A percentile compares a stretch with the other conserved stretches of the same genome.
Conservation (phyloP, 2,797 vertebrate genomes). For the Labroides dimidiatus region DNA sequence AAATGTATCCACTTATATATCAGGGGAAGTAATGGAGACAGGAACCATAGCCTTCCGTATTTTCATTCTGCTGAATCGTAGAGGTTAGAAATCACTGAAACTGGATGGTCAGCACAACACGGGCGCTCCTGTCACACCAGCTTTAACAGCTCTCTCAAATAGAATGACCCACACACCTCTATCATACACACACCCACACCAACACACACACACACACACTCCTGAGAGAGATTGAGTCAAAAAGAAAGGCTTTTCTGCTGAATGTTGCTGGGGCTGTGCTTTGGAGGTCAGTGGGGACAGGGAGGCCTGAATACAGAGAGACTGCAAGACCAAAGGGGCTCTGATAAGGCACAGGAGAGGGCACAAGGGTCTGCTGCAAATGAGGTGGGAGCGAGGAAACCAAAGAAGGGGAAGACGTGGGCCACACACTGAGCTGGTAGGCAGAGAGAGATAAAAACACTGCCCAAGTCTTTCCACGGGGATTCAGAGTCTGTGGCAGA, state of each 20-base stretch:
- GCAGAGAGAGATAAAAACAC: constrained; percentile 51
- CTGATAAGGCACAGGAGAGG: constrained; percentile 69
- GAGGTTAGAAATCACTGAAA: constrained; percentile 74
- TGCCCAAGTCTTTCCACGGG: constrained; percentile 30
- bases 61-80: constrained; percentile 73
- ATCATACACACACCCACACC: constrained; percentile 35
- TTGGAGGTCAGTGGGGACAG: constrained; percentile 62
- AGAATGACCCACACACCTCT: constrained; percentile 64
- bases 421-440: constrained; percentile 56
- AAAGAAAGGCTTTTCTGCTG: constrained; percentile 60
- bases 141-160: constrained; percentile 75
- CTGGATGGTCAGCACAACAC: constrained; percentile 76
- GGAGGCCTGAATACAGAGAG: constrained; percentile 63
- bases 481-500: constrained; percentile 22
- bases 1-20: constrained; percentile 65
- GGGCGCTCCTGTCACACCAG: constrained; percentile 62
- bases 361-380: constrained; percentile 52
- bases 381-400: constrained; percentile 30
- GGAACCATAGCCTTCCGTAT: constrained; percentile 54
- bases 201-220: constrained; percentile 17
- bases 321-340: constrained; percentile 63
- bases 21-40: constrained; percentile 68
- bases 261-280: constrained; percentile 49
- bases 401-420: constrained; percentile 35
- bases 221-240: constrained; percentile 45